Conservation (phyloP, 2,797 vertebrate species). For the Enteromius trimaculatus region DNA sequence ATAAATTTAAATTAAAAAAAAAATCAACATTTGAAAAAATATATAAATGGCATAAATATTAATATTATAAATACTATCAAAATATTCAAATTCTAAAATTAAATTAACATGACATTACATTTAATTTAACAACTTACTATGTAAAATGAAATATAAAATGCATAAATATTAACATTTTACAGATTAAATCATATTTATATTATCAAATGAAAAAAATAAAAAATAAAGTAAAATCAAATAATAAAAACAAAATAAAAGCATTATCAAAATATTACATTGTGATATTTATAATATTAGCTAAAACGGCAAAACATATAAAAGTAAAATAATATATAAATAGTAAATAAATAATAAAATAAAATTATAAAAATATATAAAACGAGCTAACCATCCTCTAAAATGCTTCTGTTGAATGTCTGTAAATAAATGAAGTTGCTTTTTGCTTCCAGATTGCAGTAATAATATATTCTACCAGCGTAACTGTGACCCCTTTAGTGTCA, state of each 20-base stretch:
- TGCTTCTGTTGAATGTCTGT: background rate
- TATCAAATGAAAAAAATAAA: no score
- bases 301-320: background rate
- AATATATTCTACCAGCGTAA: background rate
- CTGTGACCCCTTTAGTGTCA: background rate
- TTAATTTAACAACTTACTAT: background rate
- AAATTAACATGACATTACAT: background rate
- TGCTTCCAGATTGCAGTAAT: background rate
- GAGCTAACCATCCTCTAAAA: background rate
- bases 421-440: background rate
- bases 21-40: background rate
- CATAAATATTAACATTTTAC: background rate
- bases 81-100: background rate
- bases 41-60: background rate
- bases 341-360: background rate
- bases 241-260: background rate
- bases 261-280: background rate
- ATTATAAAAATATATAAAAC: background rate
- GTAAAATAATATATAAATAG: background rate
- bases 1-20: background rate
- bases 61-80: background rate
- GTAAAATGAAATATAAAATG: background rate
- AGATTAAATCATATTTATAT: background rate
- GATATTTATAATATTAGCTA: background rate
- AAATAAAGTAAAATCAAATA: background rate